Conservation (phyloP, 2,888 invertebrate genomes). For the Lottia scabra region DNA sequence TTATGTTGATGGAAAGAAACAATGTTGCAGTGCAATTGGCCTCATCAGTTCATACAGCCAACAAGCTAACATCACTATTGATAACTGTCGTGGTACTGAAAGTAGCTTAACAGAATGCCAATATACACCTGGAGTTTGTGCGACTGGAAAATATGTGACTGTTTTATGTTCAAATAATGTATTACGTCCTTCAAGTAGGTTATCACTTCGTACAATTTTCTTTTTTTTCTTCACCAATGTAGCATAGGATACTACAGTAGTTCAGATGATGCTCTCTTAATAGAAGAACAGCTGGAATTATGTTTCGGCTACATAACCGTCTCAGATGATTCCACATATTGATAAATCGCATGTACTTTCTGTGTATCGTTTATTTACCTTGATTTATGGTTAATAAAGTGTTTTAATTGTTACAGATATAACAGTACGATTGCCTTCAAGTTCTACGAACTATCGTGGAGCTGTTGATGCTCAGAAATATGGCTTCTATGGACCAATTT, state of each 20-base stretch:
- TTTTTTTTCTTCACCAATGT: too few species aligned
- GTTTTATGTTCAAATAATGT: conserved; percentile 40
- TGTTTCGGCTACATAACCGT: too few species aligned
- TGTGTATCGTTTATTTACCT: too few species aligned
- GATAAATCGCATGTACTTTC: too few species aligned
- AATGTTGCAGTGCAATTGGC: conserved; percentile 49
- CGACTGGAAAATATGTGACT: conserved; percentile 37
- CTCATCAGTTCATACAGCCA: conserved; percentile 9
- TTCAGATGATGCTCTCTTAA: too few species aligned
- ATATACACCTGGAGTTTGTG: conserved; percentile 26
- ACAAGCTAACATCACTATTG: conserved; percentile 30
- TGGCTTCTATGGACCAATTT: conserved; percentile 78
- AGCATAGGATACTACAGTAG: too few species aligned
- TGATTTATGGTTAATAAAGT: too few species aligned
- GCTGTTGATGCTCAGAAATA: conserved; percentile 78
- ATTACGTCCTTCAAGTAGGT: conserved; percentile 32
- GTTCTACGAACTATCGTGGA: conserved; percentile 58
- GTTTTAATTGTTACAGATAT: too few species aligned
- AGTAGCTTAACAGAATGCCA: conserved; percentile 38
- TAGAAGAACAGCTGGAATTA: too few species aligned
- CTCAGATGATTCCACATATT: too few species aligned
- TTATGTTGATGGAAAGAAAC: conserved; percentile 39
- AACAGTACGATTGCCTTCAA: too few species aligned
- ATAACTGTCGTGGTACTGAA: conserved; percentile 44
- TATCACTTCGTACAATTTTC: too few species aligned